Evolutionary conservation across 2,888 invertebrate genomes (phyloP), one percentile per base, ranked within the genome.

Genomic region (Unio pictorum): DNA sequence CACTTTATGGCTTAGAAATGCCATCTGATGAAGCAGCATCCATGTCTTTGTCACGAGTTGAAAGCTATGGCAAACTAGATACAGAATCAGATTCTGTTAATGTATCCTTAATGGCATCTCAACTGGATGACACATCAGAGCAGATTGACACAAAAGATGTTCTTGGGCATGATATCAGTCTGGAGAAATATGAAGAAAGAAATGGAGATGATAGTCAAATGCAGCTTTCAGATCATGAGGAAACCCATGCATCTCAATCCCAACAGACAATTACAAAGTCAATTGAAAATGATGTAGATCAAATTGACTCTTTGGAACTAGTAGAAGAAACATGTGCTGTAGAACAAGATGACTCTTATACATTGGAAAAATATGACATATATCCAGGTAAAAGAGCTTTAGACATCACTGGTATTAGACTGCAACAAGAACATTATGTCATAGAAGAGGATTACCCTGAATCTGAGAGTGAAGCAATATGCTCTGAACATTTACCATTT

Each of bases 1-100:
- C 87, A 26, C 71, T 87, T 61, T 91, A 90, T 84, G 91, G 91
- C 72, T 87, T 90, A 68, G 90, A 87, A 70, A 88, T 88, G 88
- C 88, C 84, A 78, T 89, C 89, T 72, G 85, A 91, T 85, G 88
- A 88, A 75, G 79, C 82, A 58, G 81, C 75, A 61, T 81, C 80
- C 18, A 67, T 81, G 61, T 81, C 84, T 34, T 71, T 74, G 61
- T 81, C 83, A 17, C 76, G 79, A 60, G 69, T 77, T 56, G 81
- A 81, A 55, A 62, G 68, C n/a, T 68, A 66, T 58, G 59, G 66
- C 23, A 64, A 65, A 23, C 61, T 71, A 11, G 77, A 78, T n/a
- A 61, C 69, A n/a, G 84, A 84, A 55, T 76, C 74, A 67, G 81
- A 81, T 62, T 81, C 79, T 18, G 67, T 77, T 64, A 79, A 76